These are phyloP conservation scores for Callyntrura sp. DNA, from an alignment of 2,888 invertebrate genomes.

Conservation along the genomic window DNA sequence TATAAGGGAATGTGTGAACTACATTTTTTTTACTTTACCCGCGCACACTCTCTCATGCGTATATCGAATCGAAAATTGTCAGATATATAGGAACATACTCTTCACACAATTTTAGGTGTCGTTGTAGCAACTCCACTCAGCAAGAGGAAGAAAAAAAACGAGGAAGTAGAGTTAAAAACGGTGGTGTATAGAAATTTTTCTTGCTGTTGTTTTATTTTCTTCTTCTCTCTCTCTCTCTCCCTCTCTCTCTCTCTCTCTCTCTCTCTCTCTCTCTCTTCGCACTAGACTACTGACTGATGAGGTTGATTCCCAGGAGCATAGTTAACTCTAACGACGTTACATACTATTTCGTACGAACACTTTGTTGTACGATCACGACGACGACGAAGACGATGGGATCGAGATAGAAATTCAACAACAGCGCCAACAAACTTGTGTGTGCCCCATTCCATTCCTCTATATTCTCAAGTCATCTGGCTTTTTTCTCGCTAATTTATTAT, in stretches of 20 bases:
- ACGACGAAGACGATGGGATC: not conserved
- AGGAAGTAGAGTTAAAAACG: not conserved
- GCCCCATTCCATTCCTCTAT: not conserved
- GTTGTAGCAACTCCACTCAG: not conserved
- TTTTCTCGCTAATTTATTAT: constrained; percentile 45
- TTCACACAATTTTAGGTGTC: too few species aligned
- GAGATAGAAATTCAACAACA: not conserved
- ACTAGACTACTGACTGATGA: constrained; percentile 22
- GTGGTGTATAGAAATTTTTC: not conserved
- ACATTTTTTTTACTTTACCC: too few species aligned
- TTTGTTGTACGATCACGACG: not conserved
- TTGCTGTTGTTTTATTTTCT: constrained; percentile 17
- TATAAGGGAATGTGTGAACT: too few species aligned
- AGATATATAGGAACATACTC: too few species aligned
- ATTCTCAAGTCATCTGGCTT: constrained; percentile 40
- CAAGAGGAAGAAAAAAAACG: not conserved
- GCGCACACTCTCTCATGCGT: too few species aligned
- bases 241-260: constrained; percentile 20
- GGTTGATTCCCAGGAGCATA: constrained; percentile 52
- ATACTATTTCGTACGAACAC: not conserved
- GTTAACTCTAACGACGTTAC: constrained; percentile 38
- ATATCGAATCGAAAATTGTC: too few species aligned
- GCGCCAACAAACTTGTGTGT: not conserved
- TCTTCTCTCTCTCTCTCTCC: not conserved
- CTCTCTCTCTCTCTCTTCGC: not conserved